A percentile compares a stretch with the other conserved stretches of the same genome.
phyloP scores from a whole-genome alignment of 1,140 invertebrate genomes.

The Eubasilissa regina region DNA sequence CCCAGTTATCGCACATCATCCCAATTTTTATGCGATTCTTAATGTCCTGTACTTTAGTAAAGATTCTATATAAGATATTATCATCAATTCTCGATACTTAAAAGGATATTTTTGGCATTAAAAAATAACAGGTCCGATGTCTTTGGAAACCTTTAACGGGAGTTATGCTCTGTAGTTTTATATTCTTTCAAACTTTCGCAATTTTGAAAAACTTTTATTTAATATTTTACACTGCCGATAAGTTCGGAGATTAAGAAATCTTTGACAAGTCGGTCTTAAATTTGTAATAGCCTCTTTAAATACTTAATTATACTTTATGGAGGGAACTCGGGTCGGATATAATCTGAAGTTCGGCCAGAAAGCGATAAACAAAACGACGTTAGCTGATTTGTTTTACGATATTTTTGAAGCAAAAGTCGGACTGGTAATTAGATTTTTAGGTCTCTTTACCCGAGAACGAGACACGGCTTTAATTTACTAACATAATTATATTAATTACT shows the following conservation, averaged over 20 bases:
- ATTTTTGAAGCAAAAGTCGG: slow-evolving; percentile 8
- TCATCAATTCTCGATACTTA: too few relatives aligned
- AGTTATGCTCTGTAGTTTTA: too few relatives aligned
- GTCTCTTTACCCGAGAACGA: too few relatives aligned
- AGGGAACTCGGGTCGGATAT: neutral
- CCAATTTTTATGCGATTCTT: too few relatives aligned
- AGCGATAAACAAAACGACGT: slow-evolving; percentile 34
- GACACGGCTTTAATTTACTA: neutral
- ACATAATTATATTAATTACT: too few relatives aligned
- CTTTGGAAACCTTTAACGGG: too few relatives aligned
- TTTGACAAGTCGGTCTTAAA: neutral
- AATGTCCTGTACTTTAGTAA: too few relatives aligned
- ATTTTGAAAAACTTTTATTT: neutral
- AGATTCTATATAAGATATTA: too few relatives aligned
- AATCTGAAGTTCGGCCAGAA: slow-evolving; percentile 15
- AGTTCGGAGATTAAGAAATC: slow-evolving; percentile 7
- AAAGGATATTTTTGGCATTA: too few relatives aligned
- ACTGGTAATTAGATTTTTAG: slow-evolving; percentile 23
- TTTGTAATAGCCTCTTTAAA: neutral
- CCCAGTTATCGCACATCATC: too few relatives aligned
- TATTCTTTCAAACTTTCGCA: too few relatives aligned
- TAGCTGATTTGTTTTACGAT: slow-evolving; percentile 21
- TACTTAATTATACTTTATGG: slow-evolving; percentile 1
- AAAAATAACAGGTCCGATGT: too few relatives aligned
- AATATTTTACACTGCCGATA: neutral